Base-by-base conservation (phyloP, 2,888 invertebrate genomes). In the Cephus sareptanus region DNA sequence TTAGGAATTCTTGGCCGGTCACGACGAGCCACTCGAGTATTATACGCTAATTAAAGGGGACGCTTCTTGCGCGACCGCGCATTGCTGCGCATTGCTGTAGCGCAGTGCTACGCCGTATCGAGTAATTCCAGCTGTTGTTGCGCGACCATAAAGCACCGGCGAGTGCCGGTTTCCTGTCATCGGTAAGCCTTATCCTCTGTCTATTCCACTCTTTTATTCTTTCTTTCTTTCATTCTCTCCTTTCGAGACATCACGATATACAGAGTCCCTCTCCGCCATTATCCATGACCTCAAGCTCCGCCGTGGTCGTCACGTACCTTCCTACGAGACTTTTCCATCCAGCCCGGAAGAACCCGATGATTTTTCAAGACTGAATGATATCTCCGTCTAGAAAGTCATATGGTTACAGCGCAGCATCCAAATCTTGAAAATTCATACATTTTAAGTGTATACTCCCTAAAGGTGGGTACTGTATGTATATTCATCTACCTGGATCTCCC, bases 41-140 rank as follows among this genome's bases (percentile, higher is more conserved):
- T 86, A 85, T 81, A 86, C 86, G 86, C 85, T 87, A 86, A 86
- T 87, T 86, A 87, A 83, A 84, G 83, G 83, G 81, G 81, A 85
- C 81, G 77, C 71, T 71, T 75, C 74, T 77, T 40, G 74, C 75
- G 71, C 75, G 56, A 23, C 23, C 56, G 56, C 56, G 40, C 40
- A 15, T 15, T 40, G 40, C 40, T 40, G 40, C 40, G 40, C 40
- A 40, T 40, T 40, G 40, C 40, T 40, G 40, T 40, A 15, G 35
- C 77, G 40, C 75, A 23, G 35, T 40, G 13, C 71, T 34, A 33
- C 34, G 71, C 31, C 71, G 71, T 71, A 71, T 71, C 34, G 71
- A 71, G 71, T 34, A 71, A 34, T 71, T 71, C 71, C 71, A 71
- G 71, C 71, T 71, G 71, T 71, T 56, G 56, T 56, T 56, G 71